phyloP scores from a whole-genome alignment of 2,113 vertebrate species.

The Suncus etruscus region DNA sequence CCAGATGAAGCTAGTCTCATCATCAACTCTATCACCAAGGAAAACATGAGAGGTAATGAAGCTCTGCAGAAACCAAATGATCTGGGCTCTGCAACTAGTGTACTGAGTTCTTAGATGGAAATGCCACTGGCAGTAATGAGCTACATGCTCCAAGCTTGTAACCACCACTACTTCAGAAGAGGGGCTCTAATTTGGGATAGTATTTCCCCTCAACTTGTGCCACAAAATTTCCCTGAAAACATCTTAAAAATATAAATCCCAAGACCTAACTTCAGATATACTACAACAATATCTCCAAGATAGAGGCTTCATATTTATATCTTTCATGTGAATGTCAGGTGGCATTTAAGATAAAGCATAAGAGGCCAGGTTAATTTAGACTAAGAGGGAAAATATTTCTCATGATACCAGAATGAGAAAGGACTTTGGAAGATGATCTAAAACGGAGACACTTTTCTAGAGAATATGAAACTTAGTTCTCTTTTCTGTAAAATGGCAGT shows the following conservation, averaged over 20 bases:
- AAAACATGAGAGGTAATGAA: conserved; percentile 15
- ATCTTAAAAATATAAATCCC: conserved; percentile 31
- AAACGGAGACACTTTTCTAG: neutral
- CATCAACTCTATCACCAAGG: conserved; percentile 11
- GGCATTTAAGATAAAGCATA: conserved; percentile 27
- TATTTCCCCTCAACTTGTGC: neutral
- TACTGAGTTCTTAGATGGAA: neutral
- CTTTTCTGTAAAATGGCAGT: neutral
- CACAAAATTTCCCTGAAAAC: neutral
- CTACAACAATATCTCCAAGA: neutral
- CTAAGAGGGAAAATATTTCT: neutral
- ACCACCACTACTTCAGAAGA: neutral
- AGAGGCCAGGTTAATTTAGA: neutral
- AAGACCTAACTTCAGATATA: neutral
- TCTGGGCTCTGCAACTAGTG: neutral
- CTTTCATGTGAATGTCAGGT: conserved; percentile 6
- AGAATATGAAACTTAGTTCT: neutral
- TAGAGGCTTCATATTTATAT: neutral
- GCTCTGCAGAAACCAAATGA: neutral
- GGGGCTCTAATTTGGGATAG: neutral
- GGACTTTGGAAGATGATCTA: neutral
- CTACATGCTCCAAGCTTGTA: neutral
- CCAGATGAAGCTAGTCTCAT: conserved; percentile 30
- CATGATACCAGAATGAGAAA: conserved; percentile 22
- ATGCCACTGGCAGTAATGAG: conserved; percentile 5